phyloP scores from a whole-genome alignment of 2,113 vertebrate species.

The Mesembrinibis cayennensis region DNA sequence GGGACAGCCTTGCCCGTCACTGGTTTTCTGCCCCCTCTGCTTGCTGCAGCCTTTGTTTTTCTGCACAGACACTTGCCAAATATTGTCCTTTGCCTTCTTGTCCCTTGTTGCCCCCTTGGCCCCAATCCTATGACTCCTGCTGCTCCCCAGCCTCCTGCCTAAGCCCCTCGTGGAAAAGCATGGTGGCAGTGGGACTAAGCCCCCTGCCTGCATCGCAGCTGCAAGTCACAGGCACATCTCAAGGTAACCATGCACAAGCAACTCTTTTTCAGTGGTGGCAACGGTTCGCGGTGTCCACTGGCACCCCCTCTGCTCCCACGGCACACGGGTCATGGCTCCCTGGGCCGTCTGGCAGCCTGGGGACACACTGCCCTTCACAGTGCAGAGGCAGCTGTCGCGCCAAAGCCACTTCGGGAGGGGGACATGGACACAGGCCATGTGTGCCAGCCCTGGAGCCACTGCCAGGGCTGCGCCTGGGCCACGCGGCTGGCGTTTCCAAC shows the following conservation, averaged over 20 bases:
- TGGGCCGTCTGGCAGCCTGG: accelerated
- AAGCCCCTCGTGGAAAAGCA: accelerated
- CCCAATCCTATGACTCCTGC: not conserved
- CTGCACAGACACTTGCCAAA: not conserved
- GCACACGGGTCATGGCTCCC: not conserved
- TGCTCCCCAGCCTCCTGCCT: not conserved
- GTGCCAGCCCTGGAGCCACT: not conserved
- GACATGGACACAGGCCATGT: accelerated
- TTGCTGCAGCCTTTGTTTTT: not conserved
- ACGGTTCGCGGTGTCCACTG: accelerated
- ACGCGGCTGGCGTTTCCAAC: accelerated
- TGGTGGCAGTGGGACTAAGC: accelerated
- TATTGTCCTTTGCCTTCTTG: not conserved
- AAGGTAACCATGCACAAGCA: not conserved
- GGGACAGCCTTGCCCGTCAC: accelerated
- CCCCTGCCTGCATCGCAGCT: not conserved
- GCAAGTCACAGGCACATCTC: not conserved
- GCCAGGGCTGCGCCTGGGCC: not conserved
- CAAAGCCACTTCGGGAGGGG: accelerated
- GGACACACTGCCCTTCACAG: not conserved
- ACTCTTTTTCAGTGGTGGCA: accelerated
- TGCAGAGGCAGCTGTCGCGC: accelerated
- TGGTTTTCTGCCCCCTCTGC: not conserved
- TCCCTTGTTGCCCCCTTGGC: not conserved
- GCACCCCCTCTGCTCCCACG: not conserved